These are phyloP conservation scores for Origma solitaria DNA, from an alignment of 2,113 vertebrate species.

Conservation along the genomic window DNA sequence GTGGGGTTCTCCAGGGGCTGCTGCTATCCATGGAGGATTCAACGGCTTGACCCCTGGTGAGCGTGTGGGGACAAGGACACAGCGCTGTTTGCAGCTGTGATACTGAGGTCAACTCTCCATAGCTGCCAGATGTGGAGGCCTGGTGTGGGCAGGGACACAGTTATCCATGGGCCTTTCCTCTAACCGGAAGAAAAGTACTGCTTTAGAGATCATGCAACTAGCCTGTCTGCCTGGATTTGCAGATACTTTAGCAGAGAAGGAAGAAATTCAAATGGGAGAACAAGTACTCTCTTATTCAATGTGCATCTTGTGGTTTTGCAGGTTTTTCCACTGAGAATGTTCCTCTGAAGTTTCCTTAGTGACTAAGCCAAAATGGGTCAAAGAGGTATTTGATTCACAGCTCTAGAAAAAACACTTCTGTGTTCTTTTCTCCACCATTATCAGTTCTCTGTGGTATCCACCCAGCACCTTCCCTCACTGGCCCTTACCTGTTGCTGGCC, in stretches of 20 bases:
- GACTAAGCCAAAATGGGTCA: not conserved
- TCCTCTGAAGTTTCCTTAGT: constrained; percentile 15
- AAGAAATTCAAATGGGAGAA: constrained; percentile 1
- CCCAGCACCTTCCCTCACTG: not conserved
- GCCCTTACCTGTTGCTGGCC: not conserved
- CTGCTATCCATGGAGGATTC: not conserved
- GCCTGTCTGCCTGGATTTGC: not conserved
- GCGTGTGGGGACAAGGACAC: rapidly evolving
- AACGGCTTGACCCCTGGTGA: not conserved
- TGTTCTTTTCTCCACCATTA: not conserved
- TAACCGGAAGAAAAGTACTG: not conserved
- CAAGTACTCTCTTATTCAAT: not conserved
- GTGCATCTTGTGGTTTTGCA: not conserved
- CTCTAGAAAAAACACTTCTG: not conserved
- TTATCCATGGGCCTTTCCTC: not conserved
- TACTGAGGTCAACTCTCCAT: not conserved
- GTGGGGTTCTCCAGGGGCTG: not conserved
- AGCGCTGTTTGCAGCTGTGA: not conserved
- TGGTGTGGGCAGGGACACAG: not conserved
- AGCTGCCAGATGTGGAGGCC: rapidly evolving
- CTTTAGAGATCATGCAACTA: not conserved
- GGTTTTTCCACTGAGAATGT: not conserved
- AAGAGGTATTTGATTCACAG: not conserved
- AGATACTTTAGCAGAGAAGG: not conserved
- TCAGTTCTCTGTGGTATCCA: not conserved